Base-by-base conservation (phyloP, 2,888 invertebrate species). In the Coelinius sp. region DNA sequence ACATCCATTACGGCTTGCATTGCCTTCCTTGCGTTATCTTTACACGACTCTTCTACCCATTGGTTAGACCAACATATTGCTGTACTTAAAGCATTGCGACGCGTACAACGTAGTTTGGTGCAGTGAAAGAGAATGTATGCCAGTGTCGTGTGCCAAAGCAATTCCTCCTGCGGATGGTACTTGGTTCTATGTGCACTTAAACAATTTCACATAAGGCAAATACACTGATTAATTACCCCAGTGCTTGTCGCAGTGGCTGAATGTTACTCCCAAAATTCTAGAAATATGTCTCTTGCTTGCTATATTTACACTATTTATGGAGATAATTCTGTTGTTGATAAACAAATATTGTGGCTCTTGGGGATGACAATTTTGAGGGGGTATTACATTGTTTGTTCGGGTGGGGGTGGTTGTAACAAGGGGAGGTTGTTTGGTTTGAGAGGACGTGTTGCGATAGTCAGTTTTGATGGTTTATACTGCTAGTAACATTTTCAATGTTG, bases 181-280 rank as follows among this genome's bases (percentile, higher is more conserved):
- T 53, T 27, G 53, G 53, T 53, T 44, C 44, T 59, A 41, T 68
- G 41, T 59, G 41, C 24, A 25, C 53, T 53, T 25, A 25, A 52
- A 31, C 35, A 24, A 38, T 64, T 49, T 70, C 64, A 70, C 64
- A 24, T 68, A 41, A 24, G 25, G 52, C 70, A 70, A 64, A 70
- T 70, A 38, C 53, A 70, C 70, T 70, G 64, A 70, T 70, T 70
- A 70, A 70, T 70, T 70, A 70, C 53, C 35, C 59, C 17, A 70
- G 8, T 24, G 25, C 53, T 63, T 70, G 70, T 64, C 64, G 35
- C 41, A 25, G 53, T 25, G 25, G 52, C 64, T 46, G 38, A 46
- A 20, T 64, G 38, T 52, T 38, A 41, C 41, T 63, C 53, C 70
- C 53, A 64, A 44, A 59, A 56, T 56, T 24, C 44, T 44, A 25